Evolutionary conservation across 2,113 vertebrate genomes (phyloP), one percentile per base, ranked within the genome.

Genomic region (Pterocles gutturalis): DNA sequence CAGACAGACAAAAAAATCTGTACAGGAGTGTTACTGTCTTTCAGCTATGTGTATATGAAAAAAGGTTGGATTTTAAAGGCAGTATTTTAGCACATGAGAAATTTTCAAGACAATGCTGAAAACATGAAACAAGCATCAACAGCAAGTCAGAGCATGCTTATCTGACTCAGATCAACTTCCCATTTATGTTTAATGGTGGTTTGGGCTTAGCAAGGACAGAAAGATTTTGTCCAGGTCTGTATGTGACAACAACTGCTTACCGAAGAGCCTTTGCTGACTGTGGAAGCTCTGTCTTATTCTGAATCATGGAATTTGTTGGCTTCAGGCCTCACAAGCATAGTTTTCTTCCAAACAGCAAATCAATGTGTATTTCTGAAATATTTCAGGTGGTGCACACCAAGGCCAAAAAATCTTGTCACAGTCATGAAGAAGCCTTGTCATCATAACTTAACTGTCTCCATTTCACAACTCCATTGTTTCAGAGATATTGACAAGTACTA

Each of bases 311-410:
- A n/a, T 45, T 60, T 34, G 21, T 17, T 54, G 13, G 13, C 53
- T 76, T 36, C 21, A 61, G 87, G 45, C 49, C 34, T 83, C 24
- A 43, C 1, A 13, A 69, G 20, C 22, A 28, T 3, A 26, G 55
- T 36, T 89, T 81, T 67, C 58, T 83, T 95, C 83, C 29, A 80
- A 90, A 66, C 54, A 91, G 75, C 70, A 91, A 91, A 88, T 66
- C 25, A 34, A 46, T 67, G 69, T 84, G 36, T 89, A 91, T 93
- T 91, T 89, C 73, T 84, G 31, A 94, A 94, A 55, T 76, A 64
- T 49, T 79, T 89, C 73, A 65, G 55, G 64, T 87, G 51, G 29
- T 75, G 22, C 48, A 51, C 1, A 2, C 51, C 34, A 79, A 71
- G 70, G 83, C 48, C 34, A 83, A 90, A 89, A 78, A 55, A 66